A percentile compares a stretch with the other conserved stretches of the same genome.
phyloP scores from a whole-genome alignment of 2,797 vertebrate species.

The Sebastes elongatus region DNA sequence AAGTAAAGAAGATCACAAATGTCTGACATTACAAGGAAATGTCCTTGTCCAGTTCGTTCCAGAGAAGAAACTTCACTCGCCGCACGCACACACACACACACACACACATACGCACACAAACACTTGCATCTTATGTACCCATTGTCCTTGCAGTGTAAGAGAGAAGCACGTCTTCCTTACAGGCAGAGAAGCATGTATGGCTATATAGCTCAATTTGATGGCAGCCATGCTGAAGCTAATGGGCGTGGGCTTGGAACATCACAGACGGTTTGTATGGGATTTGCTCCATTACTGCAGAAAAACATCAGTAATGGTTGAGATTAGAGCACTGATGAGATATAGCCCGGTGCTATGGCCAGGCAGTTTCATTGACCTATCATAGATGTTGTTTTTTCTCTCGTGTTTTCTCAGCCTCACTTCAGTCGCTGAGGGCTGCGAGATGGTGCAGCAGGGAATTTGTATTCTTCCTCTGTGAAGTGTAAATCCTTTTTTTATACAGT shows the following conservation, averaged over 20 bases:
- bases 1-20: conserved; percentile 35
- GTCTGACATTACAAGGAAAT: conserved; percentile 27
- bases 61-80: conserved; percentile 8
- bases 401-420: conserved; percentile 1
- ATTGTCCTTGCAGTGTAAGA: conserved; percentile 8
- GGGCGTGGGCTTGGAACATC: conserved; percentile 13
- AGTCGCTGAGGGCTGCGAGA: background rate
- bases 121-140: background rate
- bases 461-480: conserved; percentile 1
- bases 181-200: background rate
- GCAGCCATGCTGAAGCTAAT: conserved; percentile 29
- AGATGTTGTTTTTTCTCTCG: conserved; percentile 8
- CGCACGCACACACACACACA: background rate
- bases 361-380: conserved; percentile 19
- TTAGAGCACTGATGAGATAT: conserved; percentile 35
- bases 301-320: conserved; percentile 37
- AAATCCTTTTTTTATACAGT: background rate
- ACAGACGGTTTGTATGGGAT: conserved; percentile 29
- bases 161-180: background rate
- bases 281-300: conserved; percentile 31
- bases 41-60: conserved; percentile 11
- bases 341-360: background rate
- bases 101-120: background rate
- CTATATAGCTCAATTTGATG: conserved; percentile 21
- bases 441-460: background rate